Evolutionary conservation across 2,113 vertebrate species (phyloP).

Genomic region (Sturnira hondurensis): DNA sequence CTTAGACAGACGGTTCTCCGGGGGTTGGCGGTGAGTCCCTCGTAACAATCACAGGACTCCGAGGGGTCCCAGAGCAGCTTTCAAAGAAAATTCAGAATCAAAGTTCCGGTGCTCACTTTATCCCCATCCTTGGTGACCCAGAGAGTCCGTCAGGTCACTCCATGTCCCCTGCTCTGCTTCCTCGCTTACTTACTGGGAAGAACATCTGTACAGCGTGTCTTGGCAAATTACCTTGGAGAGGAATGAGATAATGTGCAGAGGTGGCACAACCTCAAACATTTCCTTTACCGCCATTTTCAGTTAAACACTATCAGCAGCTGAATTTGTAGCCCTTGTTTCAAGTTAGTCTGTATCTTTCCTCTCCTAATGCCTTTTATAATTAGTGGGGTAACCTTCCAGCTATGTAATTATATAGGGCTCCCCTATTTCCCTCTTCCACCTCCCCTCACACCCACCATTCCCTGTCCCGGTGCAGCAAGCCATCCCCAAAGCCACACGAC

Average conservation of each 20-base stretch:
- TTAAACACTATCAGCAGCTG: background rate
- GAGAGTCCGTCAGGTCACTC: background rate
- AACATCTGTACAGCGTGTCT: background rate
- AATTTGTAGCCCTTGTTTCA: background rate
- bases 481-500: background rate
- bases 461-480: background rate
- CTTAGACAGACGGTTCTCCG: background rate
- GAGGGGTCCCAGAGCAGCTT: background rate
- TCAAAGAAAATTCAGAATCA: slow-evolving; percentile 16
- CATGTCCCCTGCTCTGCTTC: background rate
- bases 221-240: background rate
- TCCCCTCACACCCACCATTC: background rate
- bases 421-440: background rate
- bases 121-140: background rate
- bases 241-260: background rate
- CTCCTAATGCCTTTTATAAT: background rate
- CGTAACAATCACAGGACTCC: background rate
- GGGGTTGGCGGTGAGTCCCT: background rate
- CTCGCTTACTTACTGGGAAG: background rate
- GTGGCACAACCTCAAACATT: background rate
- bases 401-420: background rate
- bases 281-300: slow-evolving; percentile 1
- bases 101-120: background rate
- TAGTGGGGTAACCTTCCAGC: background rate
- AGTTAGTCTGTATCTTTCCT: background rate